Evolutionary conservation across 2,797 vertebrate genomes (phyloP), one percentile per base, ranked within the genome.

Genomic region (Xerus rutilus): DNA sequence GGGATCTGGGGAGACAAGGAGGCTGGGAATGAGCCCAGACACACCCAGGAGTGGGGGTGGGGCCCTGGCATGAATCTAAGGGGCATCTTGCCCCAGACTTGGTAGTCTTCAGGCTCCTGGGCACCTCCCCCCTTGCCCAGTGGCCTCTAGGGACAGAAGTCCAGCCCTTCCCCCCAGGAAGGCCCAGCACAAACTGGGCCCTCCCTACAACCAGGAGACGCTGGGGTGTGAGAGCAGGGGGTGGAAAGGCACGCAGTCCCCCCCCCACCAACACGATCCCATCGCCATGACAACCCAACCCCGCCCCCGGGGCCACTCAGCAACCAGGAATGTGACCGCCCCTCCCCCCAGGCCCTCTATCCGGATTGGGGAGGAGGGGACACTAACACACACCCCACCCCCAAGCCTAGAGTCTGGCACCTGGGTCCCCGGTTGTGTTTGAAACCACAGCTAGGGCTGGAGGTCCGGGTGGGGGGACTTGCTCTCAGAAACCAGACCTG

Each of bases 241-340:
- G 92, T 96, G 94, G 86, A 94, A 96, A 96, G 84, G 95, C 96
- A 93, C 0, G 84, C 93, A 32, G 92, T n/a, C 59, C 62, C 89
- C 91, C 96, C 96, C 86, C 72, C 39, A 39, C 92, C 93, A 97
- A 96, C 97, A 94, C 7, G 96, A 94, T 94, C 96, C 65, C 74
- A 92, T 98, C 83, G 17, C 93, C 87, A 98, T 97, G 97, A 95
- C 97, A 98, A 98, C 97, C 79, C 67, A 82, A 82, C 97, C 97
- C 97, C 97, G 86, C 97, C 97, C 97, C 97, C 91, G 3, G 70
- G 86, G 97, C 97, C 97, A 98, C 95, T 98, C 97, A 98, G 96
- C 97, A 94, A 96, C 89, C 93, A 97, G 96, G 97, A 98, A 98
- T 98, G 97, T 96, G 96, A 49, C 96, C 49, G 30, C 97, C 96